A percentile compares a stretch with the other conserved stretches of the same genome.
Evolutionary conservation across 2,888 invertebrate genomes (phyloP).

Genomic region (Tanaodytes sp.): DNA sequence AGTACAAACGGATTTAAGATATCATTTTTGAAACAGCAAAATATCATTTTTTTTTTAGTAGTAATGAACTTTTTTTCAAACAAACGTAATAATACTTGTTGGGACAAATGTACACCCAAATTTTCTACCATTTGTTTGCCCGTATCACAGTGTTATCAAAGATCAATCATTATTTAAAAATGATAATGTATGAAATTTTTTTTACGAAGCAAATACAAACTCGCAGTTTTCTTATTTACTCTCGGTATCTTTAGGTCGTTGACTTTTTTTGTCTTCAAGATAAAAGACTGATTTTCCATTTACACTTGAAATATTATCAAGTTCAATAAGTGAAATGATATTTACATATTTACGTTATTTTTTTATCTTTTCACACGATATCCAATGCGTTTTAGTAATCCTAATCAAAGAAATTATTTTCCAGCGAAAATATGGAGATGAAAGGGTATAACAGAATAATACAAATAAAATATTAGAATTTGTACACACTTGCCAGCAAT

Average conservation of each 20-base stretch:
- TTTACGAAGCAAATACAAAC: slow-evolving; percentile 21
- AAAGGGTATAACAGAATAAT: too few species aligned
- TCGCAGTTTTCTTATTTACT: slow-evolving; percentile 36
- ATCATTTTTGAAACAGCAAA: too few species aligned
- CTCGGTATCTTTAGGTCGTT: slow-evolving; percentile 26
- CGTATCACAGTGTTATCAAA: slow-evolving; percentile 21
- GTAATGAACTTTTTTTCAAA: slow-evolving; percentile 20
- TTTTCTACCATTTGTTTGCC: slow-evolving; percentile 16
- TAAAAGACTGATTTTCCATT: slow-evolving; percentile 30
- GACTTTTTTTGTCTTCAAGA: slow-evolving; percentile 29
- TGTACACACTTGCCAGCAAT: too few species aligned
- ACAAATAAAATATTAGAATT: too few species aligned
- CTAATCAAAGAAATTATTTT: too few species aligned
- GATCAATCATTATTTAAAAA: slow-evolving; percentile 32
- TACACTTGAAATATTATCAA: slow-evolving; percentile 13
- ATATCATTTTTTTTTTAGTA: too few species aligned
- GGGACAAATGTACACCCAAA: slow-evolving; percentile 12
- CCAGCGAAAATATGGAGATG: too few species aligned
- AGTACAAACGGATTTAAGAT: too few species aligned
- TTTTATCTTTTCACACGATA: too few species aligned
- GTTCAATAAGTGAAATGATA: slow-evolving; percentile 7
- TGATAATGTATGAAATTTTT: slow-evolving; percentile 25
- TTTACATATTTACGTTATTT: background rate
- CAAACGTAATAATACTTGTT: slow-evolving; percentile 3
- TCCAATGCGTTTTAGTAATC: too few species aligned